Evolutionary conservation across 2,113 vertebrate genomes (phyloP).

Genomic region (Mungos mungo): DNA sequence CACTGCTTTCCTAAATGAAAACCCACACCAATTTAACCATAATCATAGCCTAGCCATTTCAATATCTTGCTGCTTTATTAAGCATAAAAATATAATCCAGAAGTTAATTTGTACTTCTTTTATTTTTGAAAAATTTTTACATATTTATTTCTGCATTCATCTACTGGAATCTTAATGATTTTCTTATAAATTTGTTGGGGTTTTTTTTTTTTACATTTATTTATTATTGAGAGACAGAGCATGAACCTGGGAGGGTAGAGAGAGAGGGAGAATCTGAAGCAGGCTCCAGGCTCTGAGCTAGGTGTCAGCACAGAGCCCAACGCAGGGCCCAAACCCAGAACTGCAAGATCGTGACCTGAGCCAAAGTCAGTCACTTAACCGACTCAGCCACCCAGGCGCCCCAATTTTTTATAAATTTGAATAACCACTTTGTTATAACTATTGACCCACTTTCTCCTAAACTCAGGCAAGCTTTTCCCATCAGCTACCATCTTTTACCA

Average conservation of each 20-base stretch:
- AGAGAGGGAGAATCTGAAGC: too few relatives aligned
- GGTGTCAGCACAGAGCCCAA: too few relatives aligned
- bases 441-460: neutral
- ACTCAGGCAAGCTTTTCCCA: neutral
- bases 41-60: neutral
- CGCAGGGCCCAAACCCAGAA: too few relatives aligned
- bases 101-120: neutral
- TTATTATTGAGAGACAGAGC: too few relatives aligned
- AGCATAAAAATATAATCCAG: neutral
- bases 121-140: neutral
- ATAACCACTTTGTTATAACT: neutral
- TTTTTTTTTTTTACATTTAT: too few relatives aligned
- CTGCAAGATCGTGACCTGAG: too few relatives aligned
- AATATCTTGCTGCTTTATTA: conserved; percentile 6
- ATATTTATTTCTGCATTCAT: neutral
- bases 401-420: neutral
- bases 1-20: neutral
- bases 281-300: too few relatives aligned
- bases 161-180: neutral
- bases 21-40: neutral
- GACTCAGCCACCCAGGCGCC: too few relatives aligned
- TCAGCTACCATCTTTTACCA: neutral
- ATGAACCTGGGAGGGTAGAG: too few relatives aligned
- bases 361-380: too few relatives aligned
- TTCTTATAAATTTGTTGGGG: neutral